Evolutionary conservation across 2,113 vertebrate species (phyloP), one percentile per base, ranked within the genome.

Genomic region (Crotophaga sulcirostris): DNA sequence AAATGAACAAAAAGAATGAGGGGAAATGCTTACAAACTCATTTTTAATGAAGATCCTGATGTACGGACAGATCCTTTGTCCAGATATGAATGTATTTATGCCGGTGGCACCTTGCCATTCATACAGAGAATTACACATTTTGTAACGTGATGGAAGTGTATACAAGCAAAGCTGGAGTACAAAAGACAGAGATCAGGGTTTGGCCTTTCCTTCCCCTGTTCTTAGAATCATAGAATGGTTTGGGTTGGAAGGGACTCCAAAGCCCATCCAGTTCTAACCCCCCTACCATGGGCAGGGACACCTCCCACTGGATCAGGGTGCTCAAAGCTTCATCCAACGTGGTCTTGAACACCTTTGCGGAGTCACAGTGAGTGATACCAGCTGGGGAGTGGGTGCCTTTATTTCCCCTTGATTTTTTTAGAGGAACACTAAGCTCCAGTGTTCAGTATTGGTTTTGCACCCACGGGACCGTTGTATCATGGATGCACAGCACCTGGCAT

Each of bases 151-250:
- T 52, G 83, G 92, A 34, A 31, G 85, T 26, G 42, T 70, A 31
- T 69, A 70, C 79, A 21, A 58, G 79, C 0, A 24, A 70, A 80
- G 49, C 76, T 51, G 88, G 73, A 96, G 52, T 25, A 93, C 73
- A 94, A 95, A 90, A 60, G 82, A 51, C 16, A 13, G 68, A 78
- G 44, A 93, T 45, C 69, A 82, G 91, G 82, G 93, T 54, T 92
- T 94, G 93, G 93, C 81, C 40, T 68, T 93, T 96, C 94, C 95
- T 92, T 73, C 88, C 69, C 85, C 58, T 92, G 73, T 75, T 89
- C 80, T 90, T 82, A 47, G 45, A 47, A 47, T 47, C 45, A 47
- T 17, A 49, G 47, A 23, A 49, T 49, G 47, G 47, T 23, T 49
- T 49, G 20, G 47, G 47, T 49, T 23, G 21, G 21, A 49, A 49